A percentile compares a stretch with the other conserved stretches of the same genome.
phyloP scores from a whole-genome alignment of 2,113 vertebrate species.

The Scalopus aquaticus region DNA sequence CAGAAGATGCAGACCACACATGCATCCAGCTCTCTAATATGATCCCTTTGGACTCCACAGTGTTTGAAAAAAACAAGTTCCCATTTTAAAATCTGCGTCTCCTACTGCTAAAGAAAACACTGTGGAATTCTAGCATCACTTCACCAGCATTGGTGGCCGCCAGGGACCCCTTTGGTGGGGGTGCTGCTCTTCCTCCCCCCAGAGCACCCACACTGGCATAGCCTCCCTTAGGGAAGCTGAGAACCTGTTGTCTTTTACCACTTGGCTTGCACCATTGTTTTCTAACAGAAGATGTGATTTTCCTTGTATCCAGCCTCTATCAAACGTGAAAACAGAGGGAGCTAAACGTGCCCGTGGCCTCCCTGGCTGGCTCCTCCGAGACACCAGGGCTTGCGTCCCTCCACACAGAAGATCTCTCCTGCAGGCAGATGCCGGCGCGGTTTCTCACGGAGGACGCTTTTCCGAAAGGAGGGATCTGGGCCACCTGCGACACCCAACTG shows the following conservation, averaged over 20 bases:
- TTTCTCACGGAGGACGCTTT: neutral
- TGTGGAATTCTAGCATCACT: neutral
- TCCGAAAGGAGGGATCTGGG: neutral
- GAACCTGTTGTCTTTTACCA: neutral
- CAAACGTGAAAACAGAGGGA: neutral
- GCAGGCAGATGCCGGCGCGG: neutral
- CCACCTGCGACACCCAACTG: slow-evolving; percentile 28
- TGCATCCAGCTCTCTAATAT: neutral
- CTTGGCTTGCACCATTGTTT: neutral
- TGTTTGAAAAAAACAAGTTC: neutral
- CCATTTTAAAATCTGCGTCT: neutral
- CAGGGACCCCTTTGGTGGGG: neutral
- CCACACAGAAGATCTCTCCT: neutral
- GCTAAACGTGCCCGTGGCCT: fast-evolving
- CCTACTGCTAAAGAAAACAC: neutral
- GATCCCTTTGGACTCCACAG: no score
- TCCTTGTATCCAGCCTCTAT: neutral
- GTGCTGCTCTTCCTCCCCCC: fast-evolving
- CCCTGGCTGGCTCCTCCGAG: neutral
- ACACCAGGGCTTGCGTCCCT: neutral
- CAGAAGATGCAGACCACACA: neutral
- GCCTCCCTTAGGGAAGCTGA: neutral
- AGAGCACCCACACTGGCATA: neutral
- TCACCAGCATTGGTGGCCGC: neutral
- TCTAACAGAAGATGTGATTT: neutral